Evolutionary conservation across 2,113 vertebrate species (phyloP).

Genomic region (Tetrax tetrax): DNA sequence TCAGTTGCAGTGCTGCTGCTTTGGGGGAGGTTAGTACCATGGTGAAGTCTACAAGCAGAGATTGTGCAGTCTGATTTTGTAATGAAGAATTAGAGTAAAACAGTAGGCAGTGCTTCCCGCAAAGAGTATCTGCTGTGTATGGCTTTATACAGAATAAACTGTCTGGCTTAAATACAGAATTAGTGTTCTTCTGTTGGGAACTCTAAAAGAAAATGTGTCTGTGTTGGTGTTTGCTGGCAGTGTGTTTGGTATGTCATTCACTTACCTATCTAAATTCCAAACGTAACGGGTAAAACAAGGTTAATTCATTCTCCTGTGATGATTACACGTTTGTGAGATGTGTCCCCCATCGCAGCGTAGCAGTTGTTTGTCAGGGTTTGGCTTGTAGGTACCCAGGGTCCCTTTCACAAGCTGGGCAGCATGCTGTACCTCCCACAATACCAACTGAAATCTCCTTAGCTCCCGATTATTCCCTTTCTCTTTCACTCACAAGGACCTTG

Average conservation of each 20-base stretch:
- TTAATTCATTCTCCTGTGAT: background rate
- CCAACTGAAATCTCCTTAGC: background rate
- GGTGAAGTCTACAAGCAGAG: background rate
- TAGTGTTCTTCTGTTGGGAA: background rate
- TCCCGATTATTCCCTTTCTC: background rate
- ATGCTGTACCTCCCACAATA: background rate
- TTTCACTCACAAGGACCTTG: constrained; percentile 11
- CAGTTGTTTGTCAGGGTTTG: background rate
- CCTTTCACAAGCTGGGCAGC: background rate
- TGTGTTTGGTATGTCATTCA: background rate
- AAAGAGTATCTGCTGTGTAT: background rate
- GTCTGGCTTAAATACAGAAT: constrained; percentile 34
- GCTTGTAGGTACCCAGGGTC: background rate
- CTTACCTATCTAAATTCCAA: background rate
- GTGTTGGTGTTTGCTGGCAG: constrained; percentile 37
- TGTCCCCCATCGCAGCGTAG: background rate
- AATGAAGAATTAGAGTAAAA: constrained; percentile 24
- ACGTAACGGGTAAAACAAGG: background rate
- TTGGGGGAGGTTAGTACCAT: background rate
- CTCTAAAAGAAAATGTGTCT: background rate
- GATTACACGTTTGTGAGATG: background rate
- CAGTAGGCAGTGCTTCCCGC: constrained; percentile 23
- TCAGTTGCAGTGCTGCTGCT: background rate
- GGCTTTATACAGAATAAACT: constrained; percentile 22
- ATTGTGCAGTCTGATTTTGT: constrained; percentile 5